These are phyloP conservation scores for Takifugu rubripes DNA, from an alignment of 2,797 vertebrate species.

Conservation along the genomic window DNA sequence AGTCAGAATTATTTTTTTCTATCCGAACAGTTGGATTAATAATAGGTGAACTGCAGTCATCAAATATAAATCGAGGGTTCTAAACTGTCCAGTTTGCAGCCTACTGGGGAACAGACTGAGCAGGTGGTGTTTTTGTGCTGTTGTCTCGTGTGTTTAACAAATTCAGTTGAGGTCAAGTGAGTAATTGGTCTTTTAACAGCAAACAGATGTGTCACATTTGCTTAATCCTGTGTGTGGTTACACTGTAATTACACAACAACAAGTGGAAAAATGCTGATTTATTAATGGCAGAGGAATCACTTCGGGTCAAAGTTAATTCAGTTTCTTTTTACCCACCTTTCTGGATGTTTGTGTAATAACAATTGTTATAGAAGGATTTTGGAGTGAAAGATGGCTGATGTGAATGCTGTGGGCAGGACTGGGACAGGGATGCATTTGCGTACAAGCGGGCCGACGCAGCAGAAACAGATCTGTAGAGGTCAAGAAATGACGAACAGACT, in stretches of 20 bases:
- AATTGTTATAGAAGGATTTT: slow-evolving; percentile 40
- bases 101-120: slow-evolving; percentile 2
- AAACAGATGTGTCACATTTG: slow-evolving; percentile 47
- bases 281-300: neutral
- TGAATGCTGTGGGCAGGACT: too few species aligned
- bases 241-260: slow-evolving; percentile 28
- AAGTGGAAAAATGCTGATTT: slow-evolving; percentile 8
- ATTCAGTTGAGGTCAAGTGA: slow-evolving; percentile 49
- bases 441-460: too few species aligned
- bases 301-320: slow-evolving; percentile 13
- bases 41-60: too few species aligned
- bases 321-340: slow-evolving; percentile 17
- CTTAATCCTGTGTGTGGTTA: slow-evolving; percentile 23
- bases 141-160: slow-evolving; percentile 35
- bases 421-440: too few species aligned
- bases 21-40: slow-evolving; percentile 2
- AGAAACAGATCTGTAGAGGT: too few species aligned
- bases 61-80: too few species aligned
- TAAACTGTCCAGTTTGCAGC: neutral
- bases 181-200: slow-evolving; percentile 29
- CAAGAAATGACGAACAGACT: too few species aligned
- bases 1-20: slow-evolving; percentile 1
- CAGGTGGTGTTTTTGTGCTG: slow-evolving; percentile 24
- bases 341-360: slow-evolving; percentile 30
- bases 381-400: too few species aligned